Conservation (phyloP, 2,797 vertebrate species). For the Myiotriccus ornatus region DNA sequence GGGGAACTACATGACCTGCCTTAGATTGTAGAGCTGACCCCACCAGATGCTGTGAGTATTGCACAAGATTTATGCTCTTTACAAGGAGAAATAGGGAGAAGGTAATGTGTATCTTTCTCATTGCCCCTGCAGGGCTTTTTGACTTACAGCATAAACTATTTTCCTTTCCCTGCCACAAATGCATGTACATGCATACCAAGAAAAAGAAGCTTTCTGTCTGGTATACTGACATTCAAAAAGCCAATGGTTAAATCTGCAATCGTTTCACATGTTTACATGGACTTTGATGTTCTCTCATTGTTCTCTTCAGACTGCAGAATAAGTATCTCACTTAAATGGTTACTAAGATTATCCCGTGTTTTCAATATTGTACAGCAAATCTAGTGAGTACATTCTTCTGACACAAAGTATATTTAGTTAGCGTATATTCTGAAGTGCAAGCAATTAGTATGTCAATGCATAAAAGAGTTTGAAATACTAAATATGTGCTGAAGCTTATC, state of each 20-base stretch:
- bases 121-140: background rate
- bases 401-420: background rate
- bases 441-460: background rate
- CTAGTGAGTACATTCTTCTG: background rate
- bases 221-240: background rate
- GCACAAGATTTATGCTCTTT: background rate
- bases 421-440: background rate
- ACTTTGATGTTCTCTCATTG: background rate
- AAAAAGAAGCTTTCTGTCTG: background rate
- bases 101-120: background rate
- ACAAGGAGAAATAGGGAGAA: background rate
- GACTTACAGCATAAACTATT: background rate
- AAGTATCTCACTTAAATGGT: background rate
- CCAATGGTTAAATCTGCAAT: background rate
- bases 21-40: background rate
- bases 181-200: background rate
- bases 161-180: background rate
- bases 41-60: background rate
- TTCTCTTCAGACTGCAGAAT: background rate
- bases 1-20: background rate
- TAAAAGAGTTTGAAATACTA: conserved; percentile 5
- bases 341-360: background rate
- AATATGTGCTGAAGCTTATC: background rate
- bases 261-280: background rate
- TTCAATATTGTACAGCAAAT: background rate